Percentiles rank a stretch among this genome's conserved stretches.
These are phyloP conservation scores for Discoglossus pictus DNA, from an alignment of 2,797 vertebrate genomes.

Conservation along the genomic window DNA sequence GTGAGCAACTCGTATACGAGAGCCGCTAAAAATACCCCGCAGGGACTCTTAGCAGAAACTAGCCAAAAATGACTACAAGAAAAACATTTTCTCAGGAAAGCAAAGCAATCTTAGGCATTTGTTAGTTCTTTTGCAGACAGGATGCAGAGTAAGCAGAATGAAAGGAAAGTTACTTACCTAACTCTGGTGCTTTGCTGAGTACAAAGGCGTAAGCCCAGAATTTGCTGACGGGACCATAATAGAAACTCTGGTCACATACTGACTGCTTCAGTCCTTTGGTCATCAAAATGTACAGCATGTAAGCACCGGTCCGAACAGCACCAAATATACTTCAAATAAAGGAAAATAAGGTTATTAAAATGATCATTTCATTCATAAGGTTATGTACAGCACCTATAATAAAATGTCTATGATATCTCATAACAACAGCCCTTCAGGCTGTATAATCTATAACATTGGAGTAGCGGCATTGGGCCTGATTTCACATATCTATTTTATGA, in stretches of 20 bases:
- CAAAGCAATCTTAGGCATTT: constrained; percentile 15
- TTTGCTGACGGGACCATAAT: constrained; percentile 98
- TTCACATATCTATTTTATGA: too few species aligned
- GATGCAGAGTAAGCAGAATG: neutral
- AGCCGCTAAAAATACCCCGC: neutral
- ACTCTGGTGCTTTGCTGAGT: constrained; percentile 96
- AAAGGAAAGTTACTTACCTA: constrained; percentile 80
- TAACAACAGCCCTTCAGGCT: too few species aligned
- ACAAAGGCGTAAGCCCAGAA: constrained; percentile 99
- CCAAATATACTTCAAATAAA: constrained; percentile 88
- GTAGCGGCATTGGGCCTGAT: too few species aligned
- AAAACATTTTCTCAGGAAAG: neutral
- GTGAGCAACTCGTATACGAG: neutral
- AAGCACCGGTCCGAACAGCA: constrained; percentile 96
- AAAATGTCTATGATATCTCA: too few species aligned
- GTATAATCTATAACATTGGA: too few species aligned
- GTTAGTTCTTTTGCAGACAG: constrained; percentile 28
- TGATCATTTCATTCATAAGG: too few species aligned
- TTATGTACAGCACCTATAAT: too few species aligned
- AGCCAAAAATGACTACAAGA: constrained; percentile 24
- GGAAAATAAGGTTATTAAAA: constrained; percentile 53
- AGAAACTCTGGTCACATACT: constrained; percentile 98
- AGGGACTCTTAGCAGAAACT: constrained; percentile 27
- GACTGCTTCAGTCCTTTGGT: constrained; percentile 97
- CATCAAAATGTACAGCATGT: constrained; percentile 97